Evolutionary conservation across 2,888 invertebrate species (phyloP).

Genomic region (Hemistola chrysoprasaria): DNA sequence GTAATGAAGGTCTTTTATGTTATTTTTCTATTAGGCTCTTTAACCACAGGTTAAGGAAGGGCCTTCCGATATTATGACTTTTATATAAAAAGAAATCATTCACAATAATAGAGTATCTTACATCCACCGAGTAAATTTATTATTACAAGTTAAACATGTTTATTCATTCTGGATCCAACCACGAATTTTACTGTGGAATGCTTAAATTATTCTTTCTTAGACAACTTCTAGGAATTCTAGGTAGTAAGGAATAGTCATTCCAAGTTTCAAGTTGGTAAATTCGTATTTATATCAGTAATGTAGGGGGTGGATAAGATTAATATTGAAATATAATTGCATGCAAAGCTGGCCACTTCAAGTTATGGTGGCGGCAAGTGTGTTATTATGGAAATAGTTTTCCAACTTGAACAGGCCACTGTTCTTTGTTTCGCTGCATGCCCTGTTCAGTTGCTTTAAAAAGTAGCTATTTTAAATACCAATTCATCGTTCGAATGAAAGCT

Average conservation of each 20-base stretch:
- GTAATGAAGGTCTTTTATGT: conserved; percentile 34
- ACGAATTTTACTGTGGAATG: too few relatives aligned
- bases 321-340: conserved; percentile 68
- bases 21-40: conserved; percentile 24
- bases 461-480: conserved; percentile 37
- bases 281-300: conserved; percentile 46
- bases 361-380: conserved; percentile 47
- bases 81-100: too few relatives aligned
- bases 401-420: conserved; percentile 56
- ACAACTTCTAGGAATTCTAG: too few relatives aligned
- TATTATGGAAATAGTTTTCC: conserved; percentile 69
- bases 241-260: too few relatives aligned
- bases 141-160: too few relatives aligned
- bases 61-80: conserved; percentile 7
- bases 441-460: conserved; percentile 46
- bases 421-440: conserved; percentile 59
- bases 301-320: conserved; percentile 47
- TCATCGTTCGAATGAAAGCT: conserved; percentile 15
- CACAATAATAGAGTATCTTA: too few relatives aligned
- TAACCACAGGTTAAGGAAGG: conserved; percentile 9
- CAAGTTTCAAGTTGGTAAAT: conserved; percentile 25
- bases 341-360: conserved; percentile 37
- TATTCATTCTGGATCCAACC: too few relatives aligned
- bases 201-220: too few relatives aligned
- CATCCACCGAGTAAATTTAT: too few relatives aligned